These are phyloP conservation scores for Ciconia stormi DNA, from an alignment of 2,113 vertebrate genomes.

Conservation along the genomic window DNA sequence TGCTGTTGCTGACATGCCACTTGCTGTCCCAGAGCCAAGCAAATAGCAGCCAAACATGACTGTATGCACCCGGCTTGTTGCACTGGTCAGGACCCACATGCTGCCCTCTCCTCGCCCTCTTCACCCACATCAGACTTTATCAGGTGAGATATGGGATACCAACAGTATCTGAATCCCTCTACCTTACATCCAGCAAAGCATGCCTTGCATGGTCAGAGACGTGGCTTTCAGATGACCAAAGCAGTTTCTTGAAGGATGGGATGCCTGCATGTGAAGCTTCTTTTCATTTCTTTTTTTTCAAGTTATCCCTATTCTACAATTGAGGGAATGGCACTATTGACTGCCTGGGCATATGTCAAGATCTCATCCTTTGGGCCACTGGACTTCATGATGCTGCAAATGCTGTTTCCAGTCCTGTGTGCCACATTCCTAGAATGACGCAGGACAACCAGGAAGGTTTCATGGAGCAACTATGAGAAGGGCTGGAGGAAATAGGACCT, in stretches of 20 bases:
- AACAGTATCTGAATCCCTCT: not conserved
- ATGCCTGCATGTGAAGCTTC: not conserved
- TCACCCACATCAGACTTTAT: not conserved
- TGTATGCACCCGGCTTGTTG: not conserved
- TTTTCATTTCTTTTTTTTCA: not conserved
- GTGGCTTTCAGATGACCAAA: not conserved
- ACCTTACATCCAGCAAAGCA: not conserved
- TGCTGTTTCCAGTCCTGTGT: not conserved
- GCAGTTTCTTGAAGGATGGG: not conserved
- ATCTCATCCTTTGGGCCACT: not conserved
- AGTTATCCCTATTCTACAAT: not conserved
- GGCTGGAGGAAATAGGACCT: not conserved
- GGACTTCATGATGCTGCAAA: not conserved
- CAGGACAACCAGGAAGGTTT: not conserved
- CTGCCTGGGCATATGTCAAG: not conserved
- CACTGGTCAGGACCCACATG: not conserved
- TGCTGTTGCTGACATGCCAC: not conserved
- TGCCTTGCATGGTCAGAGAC: not conserved
- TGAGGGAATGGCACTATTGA: not conserved
- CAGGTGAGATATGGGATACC: not conserved
- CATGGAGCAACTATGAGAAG: not conserved
- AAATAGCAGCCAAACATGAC: not conserved
- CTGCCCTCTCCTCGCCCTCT: not conserved
- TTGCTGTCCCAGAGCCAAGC: not conserved
- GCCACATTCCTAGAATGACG: not conserved